Evolutionary conservation across 2,113 vertebrate species (phyloP).

Genomic region (Noctilio leporinus): DNA sequence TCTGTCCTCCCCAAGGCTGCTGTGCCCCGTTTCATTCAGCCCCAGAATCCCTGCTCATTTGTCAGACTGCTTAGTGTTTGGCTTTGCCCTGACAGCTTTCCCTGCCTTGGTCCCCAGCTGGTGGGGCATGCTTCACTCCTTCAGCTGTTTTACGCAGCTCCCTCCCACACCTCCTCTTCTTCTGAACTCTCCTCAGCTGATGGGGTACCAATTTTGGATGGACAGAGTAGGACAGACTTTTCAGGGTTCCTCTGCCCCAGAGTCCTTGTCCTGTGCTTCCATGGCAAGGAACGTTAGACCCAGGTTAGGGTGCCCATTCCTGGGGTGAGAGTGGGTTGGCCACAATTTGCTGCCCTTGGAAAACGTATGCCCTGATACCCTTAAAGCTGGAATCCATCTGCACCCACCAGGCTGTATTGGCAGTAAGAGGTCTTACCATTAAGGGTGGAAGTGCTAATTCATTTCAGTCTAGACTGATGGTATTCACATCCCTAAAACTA

Average conservation of each 20-base stretch:
- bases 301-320: neutral
- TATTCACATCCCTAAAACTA: neutral
- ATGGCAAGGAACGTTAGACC: neutral
- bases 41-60: neutral
- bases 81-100: neutral
- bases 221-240: neutral
- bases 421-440: neutral
- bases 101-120: neutral
- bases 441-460: neutral
- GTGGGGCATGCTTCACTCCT: neutral
- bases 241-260: neutral
- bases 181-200: neutral
- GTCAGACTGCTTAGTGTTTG: accelerated
- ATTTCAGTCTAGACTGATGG: neutral
- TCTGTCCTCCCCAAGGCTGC: neutral
- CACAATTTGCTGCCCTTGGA: neutral
- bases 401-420: neutral
- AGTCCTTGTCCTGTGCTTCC: neutral
- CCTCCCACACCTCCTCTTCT: neutral
- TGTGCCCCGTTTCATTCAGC: neutral
- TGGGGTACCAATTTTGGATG: neutral
- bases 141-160: neutral
- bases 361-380: neutral
- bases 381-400: neutral
- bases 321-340: neutral